Base-by-base conservation (phyloP, 2,797 vertebrate genomes). In the Tenualosa thibaudeaui region DNA sequence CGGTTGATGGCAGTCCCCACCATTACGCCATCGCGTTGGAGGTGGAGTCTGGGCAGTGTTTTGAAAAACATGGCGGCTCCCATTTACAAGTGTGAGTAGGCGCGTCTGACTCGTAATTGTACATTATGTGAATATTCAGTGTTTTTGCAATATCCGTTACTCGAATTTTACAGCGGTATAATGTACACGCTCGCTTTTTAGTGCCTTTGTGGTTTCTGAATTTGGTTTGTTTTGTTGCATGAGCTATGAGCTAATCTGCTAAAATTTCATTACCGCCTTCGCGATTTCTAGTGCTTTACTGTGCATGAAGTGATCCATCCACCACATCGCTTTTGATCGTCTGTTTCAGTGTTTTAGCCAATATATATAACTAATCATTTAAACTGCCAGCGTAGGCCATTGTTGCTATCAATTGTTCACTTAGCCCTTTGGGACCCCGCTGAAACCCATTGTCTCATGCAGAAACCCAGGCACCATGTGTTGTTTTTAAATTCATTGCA, bases 21-120 rank as follows among this genome's bases (percentile, higher is more conserved):
- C 71, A 46, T 7, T 22, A 78, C 19, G 31, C 7, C 26, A 75
- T 43, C 68, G 40, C 7, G 17, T 43, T 22, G 40, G 71, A 40
- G 71, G 71, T 78, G 71, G 71, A 31, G 40, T 78, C 22, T 22
- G 37, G 19, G 17, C 40, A 78, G 37, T 78, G 71, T 78, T 78
- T 78, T 78, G 71, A 78, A 78, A 75, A 78, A 78, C 71, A 78
- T 78, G 71, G 71, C 71, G 71, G 40, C 71, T 17, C 17, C 71
- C 37, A 19, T 78, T 46, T 78, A 78, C 17, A 78, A 78, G 71
- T 78, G 71, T 78, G 71, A 78, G 71, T 78, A 46, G 46, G 37
- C 17, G 46, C 37, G 71, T 78, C 19, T 1, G 19, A 8, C 19
- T 22, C 7, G 13, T 7, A 8, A 78, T 43, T 7, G 19, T 22